These are phyloP conservation scores for Drosophila mettleri DNA, from an alignment of 2,888 invertebrate species.

Conservation along the genomic window DNA sequence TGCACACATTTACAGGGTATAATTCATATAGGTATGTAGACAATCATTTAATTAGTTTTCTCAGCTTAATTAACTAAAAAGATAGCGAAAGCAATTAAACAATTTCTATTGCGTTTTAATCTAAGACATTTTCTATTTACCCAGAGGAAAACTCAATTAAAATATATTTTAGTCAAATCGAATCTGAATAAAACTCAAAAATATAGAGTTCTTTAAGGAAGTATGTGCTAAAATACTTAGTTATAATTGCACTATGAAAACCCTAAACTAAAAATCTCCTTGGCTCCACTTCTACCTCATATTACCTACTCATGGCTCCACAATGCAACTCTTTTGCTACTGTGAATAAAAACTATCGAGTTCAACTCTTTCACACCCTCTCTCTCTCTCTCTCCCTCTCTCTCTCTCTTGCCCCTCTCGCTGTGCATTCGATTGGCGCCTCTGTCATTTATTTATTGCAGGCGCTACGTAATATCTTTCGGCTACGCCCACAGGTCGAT, in stretches of 20 bases:
- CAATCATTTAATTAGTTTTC: slow-evolving; percentile 8
- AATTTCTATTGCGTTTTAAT: background rate
- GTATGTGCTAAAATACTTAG: background rate
- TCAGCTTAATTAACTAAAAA: slow-evolving; percentile 11
- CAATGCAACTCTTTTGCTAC: background rate
- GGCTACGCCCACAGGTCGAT: slow-evolving; percentile 35
- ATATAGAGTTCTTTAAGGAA: background rate
- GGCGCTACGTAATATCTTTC: slow-evolving; percentile 24
- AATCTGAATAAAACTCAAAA: too few species aligned
- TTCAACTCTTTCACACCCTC: slow-evolving; percentile 29
- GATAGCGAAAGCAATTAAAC: slow-evolving; percentile 2
- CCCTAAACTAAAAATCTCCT: too few species aligned
- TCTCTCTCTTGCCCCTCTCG: background rate
- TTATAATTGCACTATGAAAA: too few species aligned
- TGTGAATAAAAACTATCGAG: background rate
- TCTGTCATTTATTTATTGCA: slow-evolving; percentile 42
- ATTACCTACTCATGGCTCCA: background rate
- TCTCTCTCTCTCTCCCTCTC: background rate
- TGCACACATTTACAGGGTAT: slow-evolving; percentile 5
- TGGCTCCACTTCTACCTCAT: too few species aligned
- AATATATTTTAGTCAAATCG: background rate
- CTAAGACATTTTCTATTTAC: background rate
- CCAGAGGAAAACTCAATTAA: background rate
- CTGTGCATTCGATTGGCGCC: slow-evolving; percentile 44
- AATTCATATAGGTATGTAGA: background rate